Evolutionary conservation across 2,113 vertebrate genomes (phyloP).

Genomic region (Elgaria multicarinata): DNA sequence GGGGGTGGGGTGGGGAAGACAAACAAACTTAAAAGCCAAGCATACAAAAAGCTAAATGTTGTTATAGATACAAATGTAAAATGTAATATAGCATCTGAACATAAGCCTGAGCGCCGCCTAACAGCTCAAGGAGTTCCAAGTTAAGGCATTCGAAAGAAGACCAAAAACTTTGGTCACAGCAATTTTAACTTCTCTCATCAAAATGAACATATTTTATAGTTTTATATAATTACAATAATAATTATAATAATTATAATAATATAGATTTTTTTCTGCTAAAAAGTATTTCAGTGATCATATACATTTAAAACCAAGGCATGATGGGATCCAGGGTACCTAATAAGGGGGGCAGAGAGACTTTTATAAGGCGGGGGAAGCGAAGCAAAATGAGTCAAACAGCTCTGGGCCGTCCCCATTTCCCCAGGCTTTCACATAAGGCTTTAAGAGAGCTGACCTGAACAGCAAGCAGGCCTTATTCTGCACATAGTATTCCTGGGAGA

Average conservation of each 20-base stretch:
- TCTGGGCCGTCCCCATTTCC: conserved; percentile 44
- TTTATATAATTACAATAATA: conserved; percentile 73
- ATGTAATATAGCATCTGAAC: conserved; percentile 61
- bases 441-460: conserved; percentile 10
- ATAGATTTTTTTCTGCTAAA: conserved; percentile 77
- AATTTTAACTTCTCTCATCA: conserved; percentile 68
- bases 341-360: conserved; percentile 52
- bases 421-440: not conserved
- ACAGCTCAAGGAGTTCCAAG: conserved; percentile 62
- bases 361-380: conserved; percentile 44
- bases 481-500: conserved; percentile 12
- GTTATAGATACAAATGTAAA: conserved; percentile 39
- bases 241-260: conserved; percentile 74
- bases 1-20: conserved; percentile 53
- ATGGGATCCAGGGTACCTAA: conserved; percentile 76
- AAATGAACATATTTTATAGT: conserved; percentile 76
- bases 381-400: conserved; percentile 55
- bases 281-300: conserved; percentile 84
- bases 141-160: conserved; percentile 78
- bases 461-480: conserved; percentile 13
- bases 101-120: conserved; percentile 65
- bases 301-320: conserved; percentile 83
- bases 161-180: conserved; percentile 80
- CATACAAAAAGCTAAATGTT: conserved; percentile 59
- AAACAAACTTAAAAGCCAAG: conserved; percentile 71